Conservation (phyloP, 2,888 invertebrate species). For the Drosophila borealis region DNA sequence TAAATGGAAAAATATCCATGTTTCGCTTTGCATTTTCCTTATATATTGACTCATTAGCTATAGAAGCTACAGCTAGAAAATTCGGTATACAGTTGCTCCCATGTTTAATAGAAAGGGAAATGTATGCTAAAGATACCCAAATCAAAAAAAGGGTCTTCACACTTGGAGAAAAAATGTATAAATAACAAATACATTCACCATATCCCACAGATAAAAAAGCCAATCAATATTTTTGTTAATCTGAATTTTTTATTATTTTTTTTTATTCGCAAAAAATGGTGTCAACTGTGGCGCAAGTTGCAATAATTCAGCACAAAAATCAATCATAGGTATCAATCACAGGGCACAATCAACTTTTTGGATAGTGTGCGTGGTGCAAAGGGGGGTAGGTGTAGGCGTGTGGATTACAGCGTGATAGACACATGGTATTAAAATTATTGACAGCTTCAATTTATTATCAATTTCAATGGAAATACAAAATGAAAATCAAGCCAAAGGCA, state of each 20-base stretch:
- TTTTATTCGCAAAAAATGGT: constrained; percentile 1
- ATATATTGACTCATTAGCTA: too few relatives aligned
- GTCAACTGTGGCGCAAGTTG: constrained; percentile 40
- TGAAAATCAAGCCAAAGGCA: constrained; percentile 31
- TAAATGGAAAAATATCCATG: too few relatives aligned
- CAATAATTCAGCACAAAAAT: constrained; percentile 53
- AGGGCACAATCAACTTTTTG: constrained; percentile 9
- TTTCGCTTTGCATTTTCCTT: too few relatives aligned
- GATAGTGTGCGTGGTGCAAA: constrained; percentile 23
- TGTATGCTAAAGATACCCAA: too few relatives aligned
- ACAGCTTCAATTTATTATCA: constrained; percentile 82
- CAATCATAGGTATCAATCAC: constrained; percentile 53
- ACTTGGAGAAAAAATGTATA: too few relatives aligned
- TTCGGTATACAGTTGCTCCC: too few relatives aligned
- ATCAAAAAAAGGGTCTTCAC: too few relatives aligned
- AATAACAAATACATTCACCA: background rate
- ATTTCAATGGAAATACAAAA: constrained; percentile 49
- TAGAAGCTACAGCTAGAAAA: too few relatives aligned
- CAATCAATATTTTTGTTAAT: background rate
- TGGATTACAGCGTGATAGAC: constrained; percentile 67
- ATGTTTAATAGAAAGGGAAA: too few relatives aligned
- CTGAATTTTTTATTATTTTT: constrained; percentile 1
- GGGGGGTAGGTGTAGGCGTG: background rate
- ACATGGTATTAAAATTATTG: constrained; percentile 80
- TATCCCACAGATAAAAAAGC: background rate